Base-by-base conservation (phyloP, 37 sponge, comb jelly and placozoan genomes). In the Dysidea cf. avara region DNA sequence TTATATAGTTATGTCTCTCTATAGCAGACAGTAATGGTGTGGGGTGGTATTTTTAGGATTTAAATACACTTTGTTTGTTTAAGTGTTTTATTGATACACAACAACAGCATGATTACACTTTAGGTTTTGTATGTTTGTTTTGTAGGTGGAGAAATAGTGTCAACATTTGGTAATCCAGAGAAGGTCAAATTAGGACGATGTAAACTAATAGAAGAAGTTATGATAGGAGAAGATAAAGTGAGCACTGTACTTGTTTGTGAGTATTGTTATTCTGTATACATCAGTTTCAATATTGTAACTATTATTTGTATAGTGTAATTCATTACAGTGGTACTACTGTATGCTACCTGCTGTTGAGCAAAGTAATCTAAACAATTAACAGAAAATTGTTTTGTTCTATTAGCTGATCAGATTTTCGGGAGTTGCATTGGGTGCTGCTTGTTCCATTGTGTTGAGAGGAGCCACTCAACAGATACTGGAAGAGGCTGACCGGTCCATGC, bases 391-490 rank as follows among this genome's bases (percentile, higher is more conserved):
- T 57, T 57, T 57, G 31, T 57, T 29, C 46, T 12, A 43, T n/a
- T 43, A 83, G 81, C 56, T 85, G 37, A 55, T 86, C 2, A 28
- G 86, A 3, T 87, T 92, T 74, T 87, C 91, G 43, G 96, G 96
- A 2, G 95, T 95, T 51, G 90, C 92, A 0, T 66, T 88, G 28
- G 95, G 95, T 25, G 95, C 92, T 56, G 99, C 99, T 0, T 98
- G 99, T 56, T 92, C 95, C 49, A 82, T 98, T 33, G 95, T 98
- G 29, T 58, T 98, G 34, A 71, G 99, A 33, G 99, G 99, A 36
- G 99, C 99, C 31, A 98, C 99, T 3, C 87, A 98, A 70, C 95
- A 95, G 88, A 98, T 98, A 57, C 78, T 98, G 57, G 99, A 98
- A 58, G 99, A 98, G 72, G 79, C 95, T 1, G 95, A 98, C 49